phyloP scores from a whole-genome alignment of 2,797 vertebrate genomes.

The Remorina albescens region DNA sequence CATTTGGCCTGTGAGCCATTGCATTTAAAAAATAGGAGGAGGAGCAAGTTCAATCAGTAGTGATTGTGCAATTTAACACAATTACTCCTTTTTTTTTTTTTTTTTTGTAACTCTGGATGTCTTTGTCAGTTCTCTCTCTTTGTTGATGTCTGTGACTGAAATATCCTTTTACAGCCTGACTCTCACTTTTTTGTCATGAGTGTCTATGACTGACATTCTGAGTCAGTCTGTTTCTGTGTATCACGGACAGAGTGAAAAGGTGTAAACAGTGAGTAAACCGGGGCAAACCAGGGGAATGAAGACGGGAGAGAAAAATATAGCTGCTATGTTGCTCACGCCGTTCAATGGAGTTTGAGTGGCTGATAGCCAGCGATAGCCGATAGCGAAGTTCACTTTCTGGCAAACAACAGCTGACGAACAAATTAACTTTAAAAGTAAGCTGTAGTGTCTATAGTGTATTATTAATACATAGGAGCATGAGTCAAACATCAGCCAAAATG shows the following conservation, averaged over 20 bases:
- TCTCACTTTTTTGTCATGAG: no score
- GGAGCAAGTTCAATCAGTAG: no score
- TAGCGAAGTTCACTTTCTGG: no score
- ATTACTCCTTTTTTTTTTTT: not conserved
- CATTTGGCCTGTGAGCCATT: not conserved
- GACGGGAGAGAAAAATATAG: no score
- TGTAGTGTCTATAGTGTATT: slow-evolving; percentile 39
- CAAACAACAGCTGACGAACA: slow-evolving; percentile 34
- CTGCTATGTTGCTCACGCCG: no score
- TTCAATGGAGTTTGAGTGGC: slow-evolving; percentile 12
- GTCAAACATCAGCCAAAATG: slow-evolving; percentile 43
- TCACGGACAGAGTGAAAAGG: slow-evolving; percentile 28
- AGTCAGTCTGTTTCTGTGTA: slow-evolving; percentile 15
- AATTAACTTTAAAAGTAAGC: slow-evolving; percentile 54
- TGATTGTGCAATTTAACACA: not conserved
- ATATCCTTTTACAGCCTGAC: no score
- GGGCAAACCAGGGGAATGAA: slow-evolving; percentile 35
- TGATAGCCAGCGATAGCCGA: slow-evolving; percentile 4
- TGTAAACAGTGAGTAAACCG: slow-evolving; percentile 31
- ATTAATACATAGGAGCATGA: slow-evolving; percentile 20
- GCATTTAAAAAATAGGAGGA: no score
- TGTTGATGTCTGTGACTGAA: no score
- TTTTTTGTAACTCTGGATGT: no score
- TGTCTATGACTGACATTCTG: slow-evolving; percentile 21
- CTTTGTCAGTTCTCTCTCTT: no score